These are phyloP conservation scores for Embidobia sp. DNA, from an alignment of 2,888 invertebrate genomes.

Conservation along the genomic window DNA sequence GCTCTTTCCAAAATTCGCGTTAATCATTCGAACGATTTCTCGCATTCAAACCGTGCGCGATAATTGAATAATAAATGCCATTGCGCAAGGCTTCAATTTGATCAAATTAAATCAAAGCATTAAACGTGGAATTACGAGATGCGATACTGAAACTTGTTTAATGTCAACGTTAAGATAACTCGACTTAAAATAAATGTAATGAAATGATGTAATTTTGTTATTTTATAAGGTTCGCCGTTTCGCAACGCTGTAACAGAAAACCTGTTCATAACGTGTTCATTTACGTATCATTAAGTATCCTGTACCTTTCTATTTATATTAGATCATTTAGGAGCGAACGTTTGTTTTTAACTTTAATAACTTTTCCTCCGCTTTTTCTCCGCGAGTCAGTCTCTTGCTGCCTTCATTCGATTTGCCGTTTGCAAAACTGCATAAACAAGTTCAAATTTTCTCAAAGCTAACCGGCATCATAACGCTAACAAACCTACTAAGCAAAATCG, in stretches of 20 bases:
- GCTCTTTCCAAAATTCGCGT: conserved; percentile 12
- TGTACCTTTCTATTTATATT: conserved; percentile 50
- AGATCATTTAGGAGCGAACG: conserved; percentile 31
- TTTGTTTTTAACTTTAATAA: conserved; percentile 22
- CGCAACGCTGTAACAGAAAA: conserved; percentile 41
- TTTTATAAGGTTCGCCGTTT: conserved; percentile 51
- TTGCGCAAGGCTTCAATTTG: conserved; percentile 33
- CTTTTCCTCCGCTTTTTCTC: not conserved
- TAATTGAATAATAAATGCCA: conserved; percentile 46
- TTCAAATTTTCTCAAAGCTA: too few species aligned
- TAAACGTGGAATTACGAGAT: conserved; percentile 39
- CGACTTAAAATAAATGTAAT: conserved; percentile 56
- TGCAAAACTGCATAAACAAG: too few species aligned
- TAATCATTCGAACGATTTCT: conserved; percentile 12
- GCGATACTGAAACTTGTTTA: conserved; percentile 51
- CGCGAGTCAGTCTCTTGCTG: too few species aligned
- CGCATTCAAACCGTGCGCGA: conserved; percentile 22
- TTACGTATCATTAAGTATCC: conserved; percentile 44
- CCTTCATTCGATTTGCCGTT: too few species aligned
- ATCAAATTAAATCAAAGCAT: conserved; percentile 51
- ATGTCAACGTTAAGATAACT: conserved; percentile 55
- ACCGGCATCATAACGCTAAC: too few species aligned
- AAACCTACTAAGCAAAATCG: too few species aligned
- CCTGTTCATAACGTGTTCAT: conserved; percentile 56
- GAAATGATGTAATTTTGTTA: conserved; percentile 61